Evolutionary conservation across 1,140 invertebrate species (phyloP), one percentile per base, ranked within the genome.

Genomic region (Spodoptera frugiperda): DNA sequence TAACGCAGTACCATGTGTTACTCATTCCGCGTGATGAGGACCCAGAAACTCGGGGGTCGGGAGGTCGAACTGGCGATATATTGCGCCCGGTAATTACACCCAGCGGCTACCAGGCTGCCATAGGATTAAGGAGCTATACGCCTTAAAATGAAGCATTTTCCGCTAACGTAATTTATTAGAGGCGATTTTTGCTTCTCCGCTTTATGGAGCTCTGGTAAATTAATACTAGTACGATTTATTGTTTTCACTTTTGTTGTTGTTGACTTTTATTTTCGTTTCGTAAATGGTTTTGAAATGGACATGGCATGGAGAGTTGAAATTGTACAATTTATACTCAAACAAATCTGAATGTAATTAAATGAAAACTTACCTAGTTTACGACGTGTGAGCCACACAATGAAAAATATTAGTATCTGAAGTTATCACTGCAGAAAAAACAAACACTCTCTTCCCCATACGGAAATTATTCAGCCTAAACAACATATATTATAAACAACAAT

Each of bases 1-100:
- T 91, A 91, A 84, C 84, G 82, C 81, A 79, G 82, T 76, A 83
- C 80, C 89, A 91, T 91, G 87, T 89, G 89, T 90, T 87, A 84
- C 72, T 75, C 72, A 75, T 75, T 75, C 59, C 85, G 84, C 79
- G 82, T 84, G 85, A 89, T 86, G 89, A 88, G 85, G 84, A 85
- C 67, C 77, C 73, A 79, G 80, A 81, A 83, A 85, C 80, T 83
- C 80, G 83, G 77, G 83, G 84, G 83, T 78, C 83, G 79, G 82
- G 76, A 80, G 89, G 87, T 87, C 87, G 83, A 82, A 77, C 77
- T 75, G 78, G 84, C 87, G 83, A 89, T 88, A 87, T 90, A 89
- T 91, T 84, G 87, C 82, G 81, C 84, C 68, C 65, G 55, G 87
- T 89, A 91, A 90, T 90, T 89, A 88, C 84, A 76, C 74, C 83